Evolutionary conservation across 2,113 vertebrate genomes (phyloP), one percentile per base, ranked within the genome.

Genomic region (Onychorhynchus coronatus): DNA sequence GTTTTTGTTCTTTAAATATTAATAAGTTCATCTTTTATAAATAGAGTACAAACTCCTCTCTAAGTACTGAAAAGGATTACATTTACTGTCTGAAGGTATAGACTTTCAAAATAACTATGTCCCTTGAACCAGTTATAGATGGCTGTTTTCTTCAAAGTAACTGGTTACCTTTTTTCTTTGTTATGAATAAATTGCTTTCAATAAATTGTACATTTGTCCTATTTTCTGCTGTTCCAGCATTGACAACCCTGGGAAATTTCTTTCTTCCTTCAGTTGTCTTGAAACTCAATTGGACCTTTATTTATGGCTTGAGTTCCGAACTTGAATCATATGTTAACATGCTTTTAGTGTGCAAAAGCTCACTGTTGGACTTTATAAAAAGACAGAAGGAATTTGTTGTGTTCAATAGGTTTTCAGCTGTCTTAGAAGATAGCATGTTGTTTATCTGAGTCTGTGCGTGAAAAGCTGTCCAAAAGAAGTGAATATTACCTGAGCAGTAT

Each of bases 371-470:
- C 49, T 96, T 92, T 90, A 47, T 31, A 77, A 91, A 85, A 82
- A 76, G 77, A 71, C n/a, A 88, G 82, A 85, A 72, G 39, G 41
- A 68, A 65, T 89, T 77, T 85, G 12, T 82, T 89, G 8, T 31
- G 8, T 63, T 92, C 53, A 73, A 67, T 50, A 58, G 50, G 33
- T 85, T 96, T 96, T 41, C 76, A 75, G 42, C 46, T 93, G 56
- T 42, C 42, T 88, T 71, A 66, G 68, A 85, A 87, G 91, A 93
- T 9, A 87, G 37, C 10, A 80, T 82, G 74, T 75, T 93, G 41
- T 90, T 95, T 96, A 79, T 91, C 92, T 92, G 82, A 89, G 77
- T 89, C 49, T 56, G 37, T 82, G 81, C 81, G 67, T 92, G 75
- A 87, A 87, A 85, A 78, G 37, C 55, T 92, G 93, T 80, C 82